Conservation (phyloP, 2,113 vertebrate species). For the Neogobius melanostomus region DNA sequence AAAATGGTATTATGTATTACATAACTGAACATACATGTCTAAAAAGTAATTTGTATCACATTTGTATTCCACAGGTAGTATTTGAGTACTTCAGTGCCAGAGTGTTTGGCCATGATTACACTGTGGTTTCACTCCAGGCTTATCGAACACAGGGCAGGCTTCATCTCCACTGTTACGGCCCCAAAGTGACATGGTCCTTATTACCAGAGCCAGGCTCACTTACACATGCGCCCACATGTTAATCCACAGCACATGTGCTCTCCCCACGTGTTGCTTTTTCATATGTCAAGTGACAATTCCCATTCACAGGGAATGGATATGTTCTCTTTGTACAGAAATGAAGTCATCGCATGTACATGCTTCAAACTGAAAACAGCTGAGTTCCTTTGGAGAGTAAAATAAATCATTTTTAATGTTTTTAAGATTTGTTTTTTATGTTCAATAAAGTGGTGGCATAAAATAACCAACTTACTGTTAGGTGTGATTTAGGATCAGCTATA, state of each 20-base stretch:
- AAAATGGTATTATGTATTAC: too few species aligned
- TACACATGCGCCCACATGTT: constrained; percentile 22
- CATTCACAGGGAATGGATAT: constrained; percentile 3
- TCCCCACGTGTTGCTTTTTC: constrained; percentile 17
- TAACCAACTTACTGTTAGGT: too few species aligned
- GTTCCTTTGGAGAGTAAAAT: not conserved
- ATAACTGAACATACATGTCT: too few species aligned
- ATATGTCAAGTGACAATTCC: constrained; percentile 5
- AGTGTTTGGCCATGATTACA: not conserved
- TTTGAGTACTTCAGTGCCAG: not conserved
- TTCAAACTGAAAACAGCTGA: constrained; percentile 10
- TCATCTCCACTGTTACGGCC: constrained; percentile 8
- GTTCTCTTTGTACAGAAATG: not conserved
- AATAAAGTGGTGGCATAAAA: too few species aligned
- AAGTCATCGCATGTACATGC: not conserved
- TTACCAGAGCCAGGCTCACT: constrained; percentile 22
- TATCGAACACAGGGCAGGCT: constrained; percentile 9
- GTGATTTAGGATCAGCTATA: too few species aligned
- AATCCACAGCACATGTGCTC: constrained; percentile 44
- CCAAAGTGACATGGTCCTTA: constrained; percentile 28
- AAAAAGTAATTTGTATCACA: not conserved
- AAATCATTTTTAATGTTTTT: not conserved
- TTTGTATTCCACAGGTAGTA: too few species aligned
- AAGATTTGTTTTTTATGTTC: not conserved
- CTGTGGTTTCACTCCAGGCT: not conserved